Percentiles rank a stretch among this genome's conserved stretches.
phyloP scores from a whole-genome alignment of 2,888 invertebrate genomes.

The Chorisops tibialis region DNA sequence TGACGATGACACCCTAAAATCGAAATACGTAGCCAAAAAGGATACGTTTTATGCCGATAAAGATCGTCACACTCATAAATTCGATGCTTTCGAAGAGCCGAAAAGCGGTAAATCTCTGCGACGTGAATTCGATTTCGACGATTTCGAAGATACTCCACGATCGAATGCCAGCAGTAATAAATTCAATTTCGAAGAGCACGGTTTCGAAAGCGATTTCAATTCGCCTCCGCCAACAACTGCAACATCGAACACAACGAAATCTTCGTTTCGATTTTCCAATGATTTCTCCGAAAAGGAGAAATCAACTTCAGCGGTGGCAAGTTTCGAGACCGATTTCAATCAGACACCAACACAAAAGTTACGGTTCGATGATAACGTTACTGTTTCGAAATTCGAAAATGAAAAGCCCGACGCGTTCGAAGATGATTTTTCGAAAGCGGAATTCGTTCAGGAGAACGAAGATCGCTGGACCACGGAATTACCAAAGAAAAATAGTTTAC shows the following conservation, averaged over 20 bases:
- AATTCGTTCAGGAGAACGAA: constrained; percentile 51
- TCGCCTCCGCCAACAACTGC: constrained; percentile 42
- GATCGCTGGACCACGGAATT: constrained; percentile 42
- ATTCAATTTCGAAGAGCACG: constrained; percentile 50
- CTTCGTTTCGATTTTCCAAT: constrained; percentile 58
- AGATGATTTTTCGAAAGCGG: constrained; percentile 59
- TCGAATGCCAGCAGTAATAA: constrained; percentile 47
- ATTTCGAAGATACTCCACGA: constrained; percentile 48
- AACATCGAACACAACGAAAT: constrained; percentile 40
- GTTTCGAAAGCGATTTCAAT: constrained; percentile 53
- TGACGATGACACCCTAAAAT: constrained; percentile 27
- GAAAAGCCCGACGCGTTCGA: constrained; percentile 51
- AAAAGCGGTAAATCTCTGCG: constrained; percentile 31
- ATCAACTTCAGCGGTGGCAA: constrained; percentile 19
- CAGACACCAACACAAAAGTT: constrained; percentile 45
- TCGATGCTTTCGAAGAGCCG: constrained; percentile 35
- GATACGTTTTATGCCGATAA: constrained; percentile 34
- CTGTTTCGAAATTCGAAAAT: constrained; percentile 52
- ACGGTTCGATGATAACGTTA: constrained; percentile 71
- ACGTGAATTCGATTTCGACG: constrained; percentile 42
- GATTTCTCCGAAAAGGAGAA: constrained; percentile 58
- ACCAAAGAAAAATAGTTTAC: constrained; percentile 44
- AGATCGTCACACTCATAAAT: constrained; percentile 33
- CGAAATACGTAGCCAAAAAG: constrained; percentile 30
- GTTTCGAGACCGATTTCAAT: constrained; percentile 33